These are phyloP conservation scores for Chrysogorgia sp. DNA, from an alignment of 92 coral and sea anemone genomes.

Conservation along the genomic window DNA sequence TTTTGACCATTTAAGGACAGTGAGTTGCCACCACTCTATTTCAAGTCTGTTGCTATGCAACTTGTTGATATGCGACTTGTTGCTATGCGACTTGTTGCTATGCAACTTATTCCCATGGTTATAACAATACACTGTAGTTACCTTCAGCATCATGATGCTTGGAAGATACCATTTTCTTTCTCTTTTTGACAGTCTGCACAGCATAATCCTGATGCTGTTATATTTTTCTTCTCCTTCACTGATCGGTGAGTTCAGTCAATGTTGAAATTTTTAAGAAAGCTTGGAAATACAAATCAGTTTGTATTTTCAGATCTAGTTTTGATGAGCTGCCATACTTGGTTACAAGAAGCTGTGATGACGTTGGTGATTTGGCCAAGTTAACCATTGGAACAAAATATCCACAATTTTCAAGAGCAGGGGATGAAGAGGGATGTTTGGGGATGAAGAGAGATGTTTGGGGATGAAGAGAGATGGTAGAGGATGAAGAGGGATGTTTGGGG, in stretches of 20 bases:
- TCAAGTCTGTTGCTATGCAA: too few relatives aligned
- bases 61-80: too few relatives aligned
- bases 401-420: neutral
- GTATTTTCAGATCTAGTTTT: slow-evolving; percentile 73
- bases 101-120: neutral
- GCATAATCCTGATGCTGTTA: slow-evolving; percentile 79
- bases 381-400: slow-evolving; percentile 91
- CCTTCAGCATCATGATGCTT: neutral
- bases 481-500: neutral
- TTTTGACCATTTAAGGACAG: slow-evolving; percentile 87
- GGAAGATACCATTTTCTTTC: neutral
- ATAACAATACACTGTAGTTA: neutral
- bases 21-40: slow-evolving; percentile 63
- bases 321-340: slow-evolving; percentile 87
- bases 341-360: slow-evolving; percentile 69
- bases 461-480: neutral
- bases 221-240: slow-evolving; percentile 91
- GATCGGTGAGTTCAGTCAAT: slow-evolving; percentile 70
- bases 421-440: neutral
- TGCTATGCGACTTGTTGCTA: too few relatives aligned
- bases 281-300: neutral
- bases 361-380: slow-evolving; percentile 63
- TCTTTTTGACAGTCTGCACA: slow-evolving; percentile 71
- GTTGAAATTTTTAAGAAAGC: neutral
- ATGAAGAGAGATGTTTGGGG: neutral